phyloP scores from a whole-genome alignment of 2,888 invertebrate genomes.

The Ophraella communa region DNA sequence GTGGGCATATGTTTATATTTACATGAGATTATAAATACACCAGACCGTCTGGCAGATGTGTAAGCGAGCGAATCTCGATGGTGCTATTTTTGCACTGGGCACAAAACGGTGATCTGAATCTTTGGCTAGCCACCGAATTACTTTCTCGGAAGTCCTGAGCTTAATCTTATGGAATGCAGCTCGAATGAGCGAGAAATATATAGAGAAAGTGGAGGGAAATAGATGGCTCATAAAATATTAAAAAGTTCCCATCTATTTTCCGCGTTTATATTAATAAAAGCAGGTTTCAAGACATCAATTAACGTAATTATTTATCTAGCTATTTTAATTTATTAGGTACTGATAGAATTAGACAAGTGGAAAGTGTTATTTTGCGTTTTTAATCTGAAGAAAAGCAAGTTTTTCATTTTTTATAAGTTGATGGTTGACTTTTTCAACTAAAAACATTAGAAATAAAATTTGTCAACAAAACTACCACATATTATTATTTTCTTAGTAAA shows the following conservation, averaged over 20 bases:
- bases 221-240: conserved; percentile 7
- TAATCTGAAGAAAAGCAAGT: too few relatives aligned
- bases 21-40: conserved; percentile 49
- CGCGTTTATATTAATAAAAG: not conserved
- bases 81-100: conserved; percentile 27
- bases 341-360: too few relatives aligned
- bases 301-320: too few relatives aligned
- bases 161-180: conserved; percentile 9
- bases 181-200: too few relatives aligned
- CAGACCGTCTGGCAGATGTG: conserved; percentile 48
- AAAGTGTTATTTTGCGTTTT: too few relatives aligned
- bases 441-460: too few relatives aligned
- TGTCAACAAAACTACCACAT: too few relatives aligned
- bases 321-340: too few relatives aligned
- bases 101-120: too few relatives aligned
- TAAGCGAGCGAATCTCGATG: conserved; percentile 42
- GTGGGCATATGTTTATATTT: conserved; percentile 44
- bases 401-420: too few relatives aligned
- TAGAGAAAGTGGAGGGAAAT: not conserved
- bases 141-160: not conserved
- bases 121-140: conserved; percentile 12
- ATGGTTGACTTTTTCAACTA: too few relatives aligned
- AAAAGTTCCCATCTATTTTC: not conserved
- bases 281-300: not conserved
- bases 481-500: too few relatives aligned